Evolutionary conservation across 1,140 invertebrate genomes (phyloP), one percentile per base, ranked within the genome.

Genomic region (Papilio glaucus): DNA sequence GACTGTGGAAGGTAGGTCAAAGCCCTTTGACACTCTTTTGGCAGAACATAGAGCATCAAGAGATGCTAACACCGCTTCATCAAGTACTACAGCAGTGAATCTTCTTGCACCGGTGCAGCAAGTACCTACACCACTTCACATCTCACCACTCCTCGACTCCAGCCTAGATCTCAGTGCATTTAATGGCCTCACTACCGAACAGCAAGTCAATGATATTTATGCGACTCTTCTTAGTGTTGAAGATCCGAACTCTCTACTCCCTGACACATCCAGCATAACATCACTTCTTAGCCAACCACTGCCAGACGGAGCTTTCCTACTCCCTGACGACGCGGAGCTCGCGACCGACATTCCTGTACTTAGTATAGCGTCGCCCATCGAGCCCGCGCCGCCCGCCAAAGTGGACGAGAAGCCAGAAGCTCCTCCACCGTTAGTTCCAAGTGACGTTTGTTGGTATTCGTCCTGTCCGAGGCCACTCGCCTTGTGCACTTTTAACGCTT

Each of bases 11-110:
- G 97, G 96, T 0, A 91, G 97, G 29, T 95, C 95, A 60, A 97
- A 97, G 89, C 94, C 95, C 26, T 98, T 97, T 91, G 97, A 98
- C 89, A 95, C 96, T 53, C 92, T 98, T 24, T 93, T 98, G 49
- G 95, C 95, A 4, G 96, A 97, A 73, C 96, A 97, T 85, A 93
- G 96, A 49, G 96, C 96, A 39, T 94, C 95, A 37, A 73, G 80
- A 33, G 90, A 90, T 65, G 83, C 87, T 8, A 77, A 75, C 4
- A 76, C 82, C 12, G 79, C 82, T 21, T 76, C 80, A 13, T 68
- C 84, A 10, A 72, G 77, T 15, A 63, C 73, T n/a, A 63, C 74
- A 42, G 60, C 79, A 26, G 63, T 72, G 10, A 49, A 61, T 45
- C 79, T 61, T 24, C 60, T 72, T 41, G 72, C 69, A 21, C 72